Conservation (phyloP, 2,797 vertebrate species). For the Poeciliopsis turneri region DNA sequence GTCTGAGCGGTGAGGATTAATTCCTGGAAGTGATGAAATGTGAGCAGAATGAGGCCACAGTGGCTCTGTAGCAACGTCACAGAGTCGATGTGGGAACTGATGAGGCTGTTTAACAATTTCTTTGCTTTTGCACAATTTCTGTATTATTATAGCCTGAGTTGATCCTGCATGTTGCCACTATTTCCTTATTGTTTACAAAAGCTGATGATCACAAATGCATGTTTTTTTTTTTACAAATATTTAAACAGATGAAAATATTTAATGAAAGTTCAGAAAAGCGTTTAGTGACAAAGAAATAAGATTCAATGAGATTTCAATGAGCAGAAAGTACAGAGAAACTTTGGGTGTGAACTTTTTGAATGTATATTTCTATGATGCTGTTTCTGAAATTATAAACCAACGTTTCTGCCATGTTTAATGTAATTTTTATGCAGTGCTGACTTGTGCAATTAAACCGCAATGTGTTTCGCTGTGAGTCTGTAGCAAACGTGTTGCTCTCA, state of each 20-base stretch:
- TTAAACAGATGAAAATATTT: constrained; percentile 66
- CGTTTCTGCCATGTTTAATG: constrained; percentile 73
- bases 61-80: constrained; percentile 55
- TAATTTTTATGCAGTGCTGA: constrained; percentile 80
- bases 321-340: constrained; percentile 22
- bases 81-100: constrained; percentile 25
- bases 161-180: constrained; percentile 83
- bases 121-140: constrained; percentile 45
- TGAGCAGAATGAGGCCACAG: constrained; percentile 20
- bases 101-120: constrained; percentile 35
- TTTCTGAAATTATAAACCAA: constrained; percentile 81
- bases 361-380: constrained; percentile 90
- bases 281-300: constrained; percentile 17
- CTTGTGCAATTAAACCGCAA: constrained; percentile 71
- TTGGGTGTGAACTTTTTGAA: constrained; percentile 84
- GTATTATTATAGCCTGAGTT: constrained; percentile 46
- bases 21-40: constrained; percentile 9
- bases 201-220: constrained; percentile 70
- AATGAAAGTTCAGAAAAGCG: constrained; percentile 36
- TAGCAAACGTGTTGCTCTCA: constrained; percentile 73
- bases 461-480: constrained; percentile 73
- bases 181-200: constrained; percentile 75
- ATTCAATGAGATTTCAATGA: constrained; percentile 7
- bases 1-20: constrained; percentile 2
- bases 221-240: constrained; percentile 57